These are phyloP conservation scores for Acleris sparsana DNA, from an alignment of 2,888 invertebrate species.

Conservation along the genomic window DNA sequence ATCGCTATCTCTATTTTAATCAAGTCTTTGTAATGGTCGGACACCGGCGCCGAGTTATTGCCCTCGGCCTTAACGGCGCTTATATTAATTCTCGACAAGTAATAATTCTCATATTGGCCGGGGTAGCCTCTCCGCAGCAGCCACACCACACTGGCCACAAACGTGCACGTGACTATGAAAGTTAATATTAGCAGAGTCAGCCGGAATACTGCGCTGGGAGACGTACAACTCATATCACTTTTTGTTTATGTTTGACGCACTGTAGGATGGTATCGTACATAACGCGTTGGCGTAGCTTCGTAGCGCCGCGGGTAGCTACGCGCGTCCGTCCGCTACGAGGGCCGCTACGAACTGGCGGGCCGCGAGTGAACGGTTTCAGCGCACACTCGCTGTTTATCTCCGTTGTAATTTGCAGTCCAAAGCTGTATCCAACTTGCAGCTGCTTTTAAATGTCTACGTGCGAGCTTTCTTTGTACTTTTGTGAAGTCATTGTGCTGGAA, in stretches of 20 bases:
- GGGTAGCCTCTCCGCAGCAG: slow-evolving; percentile 67
- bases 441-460: slow-evolving; percentile 79
- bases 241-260: slow-evolving; percentile 77
- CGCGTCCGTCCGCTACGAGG: slow-evolving; percentile 66
- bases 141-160: slow-evolving; percentile 79
- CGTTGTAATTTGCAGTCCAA: slow-evolving; percentile 74
- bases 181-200: slow-evolving; percentile 76
- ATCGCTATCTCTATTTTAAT: slow-evolving; percentile 81
- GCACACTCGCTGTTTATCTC: slow-evolving; percentile 71
- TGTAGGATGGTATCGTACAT: slow-evolving; percentile 66
- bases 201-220: slow-evolving; percentile 71
- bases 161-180: slow-evolving; percentile 74
- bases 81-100: slow-evolving; percentile 83
- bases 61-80: slow-evolving; percentile 64
- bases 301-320: slow-evolving; percentile 63
- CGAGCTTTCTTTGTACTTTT: slow-evolving; percentile 71
- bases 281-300: slow-evolving; percentile 66
- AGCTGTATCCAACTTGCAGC: slow-evolving; percentile 75
- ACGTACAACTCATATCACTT: slow-evolving; percentile 82
- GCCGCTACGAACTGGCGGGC: slow-evolving; percentile 70
- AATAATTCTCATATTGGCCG: slow-evolving; percentile 80
- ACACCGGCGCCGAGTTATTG: slow-evolving; percentile 61
- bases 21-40: slow-evolving; percentile 79
- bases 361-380: slow-evolving; percentile 47
- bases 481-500: slow-evolving; percentile 67